Evolutionary conservation across 2,888 invertebrate genomes (phyloP), one percentile per base, ranked within the genome.

Genomic region (Cancer borealis): DNA sequence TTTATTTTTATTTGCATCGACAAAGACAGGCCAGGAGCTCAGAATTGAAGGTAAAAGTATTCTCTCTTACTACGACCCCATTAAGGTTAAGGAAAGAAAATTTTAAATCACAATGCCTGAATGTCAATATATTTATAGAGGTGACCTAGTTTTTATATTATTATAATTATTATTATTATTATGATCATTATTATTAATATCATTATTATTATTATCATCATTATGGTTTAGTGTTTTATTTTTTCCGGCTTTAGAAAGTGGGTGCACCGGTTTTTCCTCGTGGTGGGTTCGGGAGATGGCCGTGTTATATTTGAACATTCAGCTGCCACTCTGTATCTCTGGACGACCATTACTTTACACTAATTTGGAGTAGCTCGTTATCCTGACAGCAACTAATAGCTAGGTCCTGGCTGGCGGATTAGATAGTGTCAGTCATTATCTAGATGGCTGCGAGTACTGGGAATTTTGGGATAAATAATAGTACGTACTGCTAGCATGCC

Each of bases 161-260:
- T 88, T 88, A 88, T 87, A n/a, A 87, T 88, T 88, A 88, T 88
- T 88, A 26, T 88, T 88, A 88, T 88, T 88, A 88, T 88, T 88
- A 88, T 88, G 6, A 88, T 88, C 30, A 88, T 88, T 26, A 26
- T 39, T 87, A 54, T 54, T 54, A 54, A 2, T 54, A 54, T 54
- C 3, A 54, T 54, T 54, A 66, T n/a, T 4, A n/a, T n/a, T n/a
- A 66, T 66, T 6, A 66, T 66, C 5, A n/a, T 66, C 14, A n/a
- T 66, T 66, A 17, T n/a, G 66, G 66, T 21, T 17, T 17, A n/a
- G n/a, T 21, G 6, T 66, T 66, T 66, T 3, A 66, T 54, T n/a
- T 54, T 54, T 17, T 17, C 54, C 54, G 17, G 0, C 54, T 54
- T 17, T 54, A 14, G 14, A 54, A 54, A 17, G 12, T 17, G 12